phyloP scores from a whole-genome alignment of 2,113 vertebrate genomes.

The Pogonocichla stellata region DNA sequence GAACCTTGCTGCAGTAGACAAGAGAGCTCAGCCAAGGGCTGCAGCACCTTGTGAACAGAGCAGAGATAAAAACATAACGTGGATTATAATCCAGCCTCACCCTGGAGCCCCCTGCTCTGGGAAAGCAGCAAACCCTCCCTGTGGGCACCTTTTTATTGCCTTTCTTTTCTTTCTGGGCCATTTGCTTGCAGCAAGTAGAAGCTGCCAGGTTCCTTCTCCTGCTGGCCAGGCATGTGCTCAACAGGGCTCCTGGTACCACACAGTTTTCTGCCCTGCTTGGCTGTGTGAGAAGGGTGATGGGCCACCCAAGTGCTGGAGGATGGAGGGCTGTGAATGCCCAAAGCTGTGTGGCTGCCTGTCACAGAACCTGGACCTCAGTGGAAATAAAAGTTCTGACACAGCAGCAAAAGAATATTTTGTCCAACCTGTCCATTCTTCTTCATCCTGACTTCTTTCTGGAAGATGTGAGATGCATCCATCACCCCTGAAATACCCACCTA shows the following conservation, averaged over 20 bases:
- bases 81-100: neutral
- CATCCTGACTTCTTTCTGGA: neutral
- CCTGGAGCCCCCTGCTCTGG: neutral
- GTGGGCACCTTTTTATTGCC: neutral
- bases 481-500: neutral
- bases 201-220: neutral
- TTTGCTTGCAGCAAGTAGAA: neutral
- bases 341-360: neutral
- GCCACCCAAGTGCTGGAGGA: rapidly evolving
- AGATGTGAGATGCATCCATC: neutral
- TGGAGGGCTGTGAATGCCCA: neutral
- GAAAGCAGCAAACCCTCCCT: neutral
- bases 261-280: neutral
- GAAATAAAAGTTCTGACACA: neutral
- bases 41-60: neutral
- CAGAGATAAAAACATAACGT: neutral
- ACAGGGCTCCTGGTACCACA: neutral
- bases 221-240: neutral
- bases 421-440: neutral
- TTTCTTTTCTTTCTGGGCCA: neutral
- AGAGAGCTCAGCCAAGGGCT: neutral
- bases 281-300: neutral
- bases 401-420: neutral
- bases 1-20: neutral
- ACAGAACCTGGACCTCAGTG: neutral